These are phyloP conservation scores for Andrena chrysosceles DNA, from an alignment of 2,888 invertebrate species.

Conservation along the genomic window DNA sequence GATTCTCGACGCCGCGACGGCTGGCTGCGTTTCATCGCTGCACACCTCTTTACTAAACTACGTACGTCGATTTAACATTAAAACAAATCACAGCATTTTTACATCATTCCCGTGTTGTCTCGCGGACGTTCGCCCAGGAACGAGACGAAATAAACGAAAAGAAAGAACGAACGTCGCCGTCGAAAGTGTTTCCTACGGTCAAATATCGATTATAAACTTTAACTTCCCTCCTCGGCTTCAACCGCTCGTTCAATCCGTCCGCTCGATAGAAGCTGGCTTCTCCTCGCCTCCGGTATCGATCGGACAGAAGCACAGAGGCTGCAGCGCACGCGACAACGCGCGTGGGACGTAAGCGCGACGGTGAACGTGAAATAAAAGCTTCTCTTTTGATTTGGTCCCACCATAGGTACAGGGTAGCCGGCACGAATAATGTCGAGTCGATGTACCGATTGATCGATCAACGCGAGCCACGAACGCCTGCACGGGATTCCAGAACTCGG, in stretches of 20 bases:
- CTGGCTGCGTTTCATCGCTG: conserved; percentile 18
- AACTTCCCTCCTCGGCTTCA: neutral
- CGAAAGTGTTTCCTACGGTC: conserved; percentile 35
- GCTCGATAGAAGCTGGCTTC: conserved; percentile 16
- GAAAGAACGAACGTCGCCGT: conserved; percentile 27
- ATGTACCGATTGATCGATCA: conserved; percentile 71
- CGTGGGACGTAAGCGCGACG: conserved; percentile 72
- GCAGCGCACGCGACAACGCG: conserved; percentile 60
- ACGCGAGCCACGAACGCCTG: conserved; percentile 55
- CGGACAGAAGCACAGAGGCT: conserved; percentile 60
- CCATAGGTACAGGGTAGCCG: conserved; percentile 77
- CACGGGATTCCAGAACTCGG: conserved; percentile 65
- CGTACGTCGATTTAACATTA: conserved; percentile 45
- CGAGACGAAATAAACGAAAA: conserved; percentile 6
- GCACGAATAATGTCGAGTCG: conserved; percentile 71
- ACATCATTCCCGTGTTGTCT: conserved; percentile 41
- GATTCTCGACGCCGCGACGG: conserved; percentile 41
- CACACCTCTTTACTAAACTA: conserved; percentile 26
- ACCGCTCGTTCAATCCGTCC: conserved; percentile 23
- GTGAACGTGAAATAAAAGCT: conserved; percentile 73
- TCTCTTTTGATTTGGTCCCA: conserved; percentile 81
- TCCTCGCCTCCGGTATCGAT: conserved; percentile 42
- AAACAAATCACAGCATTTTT: conserved; percentile 64
- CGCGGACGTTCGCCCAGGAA: conserved; percentile 21
- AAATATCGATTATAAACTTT: conserved; percentile 38